phyloP scores from a whole-genome alignment of 2,888 invertebrate species.

The Ctenicera cuprea region DNA sequence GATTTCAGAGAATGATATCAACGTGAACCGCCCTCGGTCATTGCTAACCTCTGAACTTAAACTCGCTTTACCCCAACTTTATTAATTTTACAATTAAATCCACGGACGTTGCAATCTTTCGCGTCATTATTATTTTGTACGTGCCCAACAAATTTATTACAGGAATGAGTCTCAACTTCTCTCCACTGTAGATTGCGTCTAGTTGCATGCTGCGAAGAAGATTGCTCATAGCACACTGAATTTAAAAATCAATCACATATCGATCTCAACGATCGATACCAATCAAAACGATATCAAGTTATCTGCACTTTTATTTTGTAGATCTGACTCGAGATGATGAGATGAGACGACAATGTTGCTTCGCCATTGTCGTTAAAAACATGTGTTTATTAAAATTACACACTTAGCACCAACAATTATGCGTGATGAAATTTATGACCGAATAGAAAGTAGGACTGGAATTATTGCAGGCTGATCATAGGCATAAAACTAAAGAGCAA shows the following conservation, averaged over 20 bases:
- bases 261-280: conserved; percentile 56
- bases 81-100: conserved; percentile 42
- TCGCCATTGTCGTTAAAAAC: neutral
- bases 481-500: conserved; percentile 28
- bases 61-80: conserved; percentile 28
- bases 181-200: conserved; percentile 47
- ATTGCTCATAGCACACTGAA: conserved; percentile 61
- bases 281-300: conserved; percentile 56
- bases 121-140: conserved; percentile 38
- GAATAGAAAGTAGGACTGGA: conserved; percentile 30
- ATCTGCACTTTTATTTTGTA: conserved; percentile 16
- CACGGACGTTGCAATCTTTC: conserved; percentile 25
- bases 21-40: conserved; percentile 52
- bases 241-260: conserved; percentile 59
- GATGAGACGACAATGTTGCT: neutral
- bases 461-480: conserved; percentile 13
- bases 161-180: conserved; percentile 51
- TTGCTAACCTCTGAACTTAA: conserved; percentile 49
- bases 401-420: neutral
- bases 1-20: conserved; percentile 55
- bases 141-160: conserved; percentile 53
- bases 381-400: conserved; percentile 3
- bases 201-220: conserved; percentile 63
- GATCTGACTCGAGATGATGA: too few relatives aligned
- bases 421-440: conserved; percentile 4